phyloP scores from a whole-genome alignment of 2,113 vertebrate species.

The Phrynocephalus versicolor region DNA sequence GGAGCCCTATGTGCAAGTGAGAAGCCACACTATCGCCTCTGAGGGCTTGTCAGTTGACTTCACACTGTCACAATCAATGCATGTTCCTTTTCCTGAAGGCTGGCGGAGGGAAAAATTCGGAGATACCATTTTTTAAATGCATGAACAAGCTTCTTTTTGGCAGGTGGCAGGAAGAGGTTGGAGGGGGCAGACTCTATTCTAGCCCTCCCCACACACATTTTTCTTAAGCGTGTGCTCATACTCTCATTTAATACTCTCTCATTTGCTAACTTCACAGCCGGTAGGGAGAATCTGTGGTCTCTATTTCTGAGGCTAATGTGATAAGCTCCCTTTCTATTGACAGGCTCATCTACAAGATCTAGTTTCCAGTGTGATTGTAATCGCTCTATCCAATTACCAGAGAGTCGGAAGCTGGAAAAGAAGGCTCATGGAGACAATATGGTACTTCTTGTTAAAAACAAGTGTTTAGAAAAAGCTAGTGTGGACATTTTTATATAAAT shows the following conservation, averaged over 20 bases:
- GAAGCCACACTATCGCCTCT: neutral
- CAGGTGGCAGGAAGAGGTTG: neutral
- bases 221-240: neutral
- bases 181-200: no score
- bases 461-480: neutral
- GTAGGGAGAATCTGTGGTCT: neutral
- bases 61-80: neutral
- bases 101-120: neutral
- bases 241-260: neutral
- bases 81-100: neutral
- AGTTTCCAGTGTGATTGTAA: neutral
- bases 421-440: neutral
- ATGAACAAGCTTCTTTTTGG: neutral
- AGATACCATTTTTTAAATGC: neutral
- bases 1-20: neutral
- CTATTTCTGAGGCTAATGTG: conserved; percentile 15
- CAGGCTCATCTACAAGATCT: conserved; percentile 2
- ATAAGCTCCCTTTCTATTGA: conserved; percentile 8
- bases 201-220: no score
- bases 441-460: neutral
- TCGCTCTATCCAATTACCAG: neutral
- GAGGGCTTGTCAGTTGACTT: conserved; percentile 6
- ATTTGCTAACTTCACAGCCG: neutral
- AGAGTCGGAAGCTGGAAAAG: neutral
- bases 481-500: no score